Percentiles rank a stretch among this genome's conserved stretches.
These are phyloP conservation scores for Phasianus colchicus DNA, from an alignment of 2,113 vertebrate species.

Conservation along the genomic window DNA sequence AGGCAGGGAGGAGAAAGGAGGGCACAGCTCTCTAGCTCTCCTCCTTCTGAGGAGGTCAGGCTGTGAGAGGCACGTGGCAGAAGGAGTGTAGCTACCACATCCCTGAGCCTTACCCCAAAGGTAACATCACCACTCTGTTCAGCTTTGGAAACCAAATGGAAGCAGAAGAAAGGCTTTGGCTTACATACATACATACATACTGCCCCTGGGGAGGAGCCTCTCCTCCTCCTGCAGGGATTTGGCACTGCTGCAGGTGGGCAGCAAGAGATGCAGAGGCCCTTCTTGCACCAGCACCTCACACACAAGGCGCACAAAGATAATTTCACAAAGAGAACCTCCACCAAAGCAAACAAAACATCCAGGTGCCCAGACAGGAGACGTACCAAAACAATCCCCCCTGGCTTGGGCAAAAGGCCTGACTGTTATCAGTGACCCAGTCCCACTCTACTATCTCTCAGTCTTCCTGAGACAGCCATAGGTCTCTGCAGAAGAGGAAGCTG, in stretches of 20 bases:
- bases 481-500: background rate
- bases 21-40: background rate
- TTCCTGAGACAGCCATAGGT: background rate
- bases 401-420: background rate
- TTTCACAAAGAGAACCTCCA: background rate
- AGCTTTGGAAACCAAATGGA: background rate
- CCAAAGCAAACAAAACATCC: background rate
- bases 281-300: background rate
- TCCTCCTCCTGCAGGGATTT: background rate
- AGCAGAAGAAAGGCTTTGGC: background rate
- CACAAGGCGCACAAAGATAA: background rate
- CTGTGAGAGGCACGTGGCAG: background rate
- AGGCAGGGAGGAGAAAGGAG: background rate
- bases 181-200: background rate
- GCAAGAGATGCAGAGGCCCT: background rate
- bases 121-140: background rate
- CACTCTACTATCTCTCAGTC: background rate
- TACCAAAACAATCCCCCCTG: background rate
- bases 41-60: background rate
- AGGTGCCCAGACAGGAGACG: background rate
- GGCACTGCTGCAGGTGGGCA: background rate
- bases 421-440: background rate
- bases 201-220: background rate
- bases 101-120: background rate
- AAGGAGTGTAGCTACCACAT: background rate